phyloP scores from a whole-genome alignment of 2,888 invertebrate genomes.

The Pseudococcus viburni region DNA sequence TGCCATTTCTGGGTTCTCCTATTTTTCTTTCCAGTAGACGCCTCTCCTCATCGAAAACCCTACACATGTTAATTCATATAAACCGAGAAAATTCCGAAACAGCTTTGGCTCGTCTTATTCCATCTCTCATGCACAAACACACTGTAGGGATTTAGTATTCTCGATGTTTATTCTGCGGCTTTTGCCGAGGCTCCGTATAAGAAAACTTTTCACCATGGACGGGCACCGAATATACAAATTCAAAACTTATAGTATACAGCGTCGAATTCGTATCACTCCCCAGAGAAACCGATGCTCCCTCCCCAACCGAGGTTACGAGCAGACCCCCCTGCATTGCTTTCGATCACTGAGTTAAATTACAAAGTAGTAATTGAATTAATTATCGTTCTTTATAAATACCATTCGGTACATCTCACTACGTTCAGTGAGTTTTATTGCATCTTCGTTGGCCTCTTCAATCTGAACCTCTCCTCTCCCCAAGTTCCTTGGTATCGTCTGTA shows the following conservation, averaged over 20 bases:
- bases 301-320: neutral
- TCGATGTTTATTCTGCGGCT: slow-evolving; percentile 35
- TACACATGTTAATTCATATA: no score
- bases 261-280: slow-evolving; percentile 29
- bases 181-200: neutral
- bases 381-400: slow-evolving; percentile 30
- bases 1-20: no score
- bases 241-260: slow-evolving; percentile 16
- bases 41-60: no score
- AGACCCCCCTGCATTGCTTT: neutral
- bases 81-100: no score
- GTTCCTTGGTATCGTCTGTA: neutral
- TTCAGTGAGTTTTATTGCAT: slow-evolving; percentile 30
- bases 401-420: slow-evolving; percentile 2
- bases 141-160: slow-evolving; percentile 50
- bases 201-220: slow-evolving; percentile 37
- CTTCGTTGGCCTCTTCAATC: neutral
- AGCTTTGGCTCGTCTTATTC: no score
- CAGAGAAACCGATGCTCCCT: neutral
- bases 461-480: neutral
- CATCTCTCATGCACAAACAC: neutral
- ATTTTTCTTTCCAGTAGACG: no score
- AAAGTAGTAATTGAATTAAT: slow-evolving; percentile 52
- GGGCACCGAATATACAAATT: slow-evolving; percentile 28
- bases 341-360: slow-evolving; percentile 50